These are phyloP conservation scores for Mesoclemmys tuberculata DNA, from an alignment of 2,113 vertebrate genomes.

Conservation along the genomic window DNA sequence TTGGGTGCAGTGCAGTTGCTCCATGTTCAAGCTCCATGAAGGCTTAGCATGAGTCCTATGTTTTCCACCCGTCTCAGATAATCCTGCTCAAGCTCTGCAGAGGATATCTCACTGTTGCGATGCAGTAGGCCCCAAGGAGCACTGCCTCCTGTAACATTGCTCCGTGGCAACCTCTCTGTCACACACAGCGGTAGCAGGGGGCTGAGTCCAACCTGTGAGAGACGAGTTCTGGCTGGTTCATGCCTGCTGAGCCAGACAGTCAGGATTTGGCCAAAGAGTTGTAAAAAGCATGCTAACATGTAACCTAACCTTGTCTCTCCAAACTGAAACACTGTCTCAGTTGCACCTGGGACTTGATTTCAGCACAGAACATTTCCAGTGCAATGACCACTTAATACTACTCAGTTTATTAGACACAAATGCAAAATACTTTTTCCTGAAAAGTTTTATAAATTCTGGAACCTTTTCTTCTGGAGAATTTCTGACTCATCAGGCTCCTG, in stretches of 20 bases:
- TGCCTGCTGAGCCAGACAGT: not conserved
- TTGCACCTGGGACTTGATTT: not conserved
- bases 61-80: not conserved
- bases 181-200: not conserved
- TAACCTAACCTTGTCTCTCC: not conserved
- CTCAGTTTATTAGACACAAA: not conserved
- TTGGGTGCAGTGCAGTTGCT: not conserved
- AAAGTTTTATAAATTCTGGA: not conserved
- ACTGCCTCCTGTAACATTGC: not conserved
- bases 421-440: not conserved
- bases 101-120: not conserved
- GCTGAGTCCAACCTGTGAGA: not conserved
- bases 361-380: not conserved
- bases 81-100: not conserved
- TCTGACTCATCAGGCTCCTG: not conserved
- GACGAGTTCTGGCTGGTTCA: not conserved
- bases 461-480: not conserved
- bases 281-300: not conserved
- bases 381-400: not conserved
- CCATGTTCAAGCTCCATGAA: not conserved
- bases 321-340: not conserved
- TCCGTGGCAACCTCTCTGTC: not conserved
- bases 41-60: not conserved
- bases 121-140: not conserved
- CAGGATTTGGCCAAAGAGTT: not conserved